Evolutionary conservation across 2,797 vertebrate species (phyloP).

Genomic region (Malacoraja senta): DNA sequence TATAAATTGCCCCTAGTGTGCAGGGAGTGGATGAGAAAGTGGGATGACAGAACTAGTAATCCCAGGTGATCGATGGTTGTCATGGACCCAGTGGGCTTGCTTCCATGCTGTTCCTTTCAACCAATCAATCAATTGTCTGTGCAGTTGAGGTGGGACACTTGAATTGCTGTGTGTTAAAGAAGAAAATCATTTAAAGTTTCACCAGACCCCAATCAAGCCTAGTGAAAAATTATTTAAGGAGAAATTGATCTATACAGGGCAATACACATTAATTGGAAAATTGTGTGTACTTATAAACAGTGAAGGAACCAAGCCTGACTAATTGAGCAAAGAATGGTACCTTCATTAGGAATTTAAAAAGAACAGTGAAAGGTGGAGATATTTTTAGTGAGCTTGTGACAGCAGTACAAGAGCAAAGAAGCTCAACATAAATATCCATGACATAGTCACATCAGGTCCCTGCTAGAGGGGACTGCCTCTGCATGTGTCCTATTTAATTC

Average conservation of each 20-base stretch:
- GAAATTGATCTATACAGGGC: background rate
- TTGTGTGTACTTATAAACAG: background rate
- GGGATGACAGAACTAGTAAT: no score
- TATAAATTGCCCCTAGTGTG: no score
- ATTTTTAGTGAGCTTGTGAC: slow-evolving; percentile 12
- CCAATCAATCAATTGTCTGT: background rate
- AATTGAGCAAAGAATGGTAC: background rate
- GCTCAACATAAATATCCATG: slow-evolving; percentile 9
- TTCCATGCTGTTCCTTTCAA: no score
- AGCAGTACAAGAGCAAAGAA: background rate
- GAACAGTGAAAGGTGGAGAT: background rate
- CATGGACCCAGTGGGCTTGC: no score
- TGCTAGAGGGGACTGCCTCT: background rate
- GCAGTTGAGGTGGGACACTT: background rate
- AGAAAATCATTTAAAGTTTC: background rate
- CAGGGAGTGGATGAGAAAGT: no score
- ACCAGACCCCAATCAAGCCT: background rate
- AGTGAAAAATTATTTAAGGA: background rate
- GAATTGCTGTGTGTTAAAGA: no score
- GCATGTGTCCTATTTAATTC: slow-evolving; percentile 12
- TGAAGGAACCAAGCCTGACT: background rate
- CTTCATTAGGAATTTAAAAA: background rate
- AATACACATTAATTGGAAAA: background rate
- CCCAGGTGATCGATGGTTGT: no score
- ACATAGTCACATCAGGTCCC: background rate